Percentiles rank a stretch among this genome's conserved stretches.
Evolutionary conservation across 2,797 vertebrate species (phyloP).

Genomic region (Botia almorhae): DNA sequence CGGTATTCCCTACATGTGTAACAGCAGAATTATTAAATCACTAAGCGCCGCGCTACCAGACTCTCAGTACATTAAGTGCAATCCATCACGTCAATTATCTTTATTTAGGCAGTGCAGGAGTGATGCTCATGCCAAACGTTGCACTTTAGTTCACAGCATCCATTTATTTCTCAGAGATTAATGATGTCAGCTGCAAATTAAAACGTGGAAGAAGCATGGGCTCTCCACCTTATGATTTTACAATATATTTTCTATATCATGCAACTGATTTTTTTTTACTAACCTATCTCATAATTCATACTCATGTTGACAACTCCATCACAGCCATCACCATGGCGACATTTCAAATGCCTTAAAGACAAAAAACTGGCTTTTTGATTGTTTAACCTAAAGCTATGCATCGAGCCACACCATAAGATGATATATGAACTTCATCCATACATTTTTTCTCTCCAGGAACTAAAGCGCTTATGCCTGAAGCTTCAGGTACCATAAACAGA

Average conservation of each 20-base stretch:
- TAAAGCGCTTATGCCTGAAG: background rate
- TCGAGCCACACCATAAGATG: slow-evolving; percentile 15
- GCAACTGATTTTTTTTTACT: background rate
- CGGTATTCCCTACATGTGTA: background rate
- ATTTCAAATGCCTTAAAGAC: slow-evolving; percentile 33
- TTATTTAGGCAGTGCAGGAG: slow-evolving; percentile 29
- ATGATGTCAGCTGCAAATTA: slow-evolving; percentile 27
- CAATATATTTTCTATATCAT: slow-evolving; percentile 12
- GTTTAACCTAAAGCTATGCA: slow-evolving; percentile 40
- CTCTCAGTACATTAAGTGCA: background rate
- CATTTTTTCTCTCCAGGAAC: slow-evolving; percentile 26
- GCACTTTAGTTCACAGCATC: slow-evolving; percentile 27
- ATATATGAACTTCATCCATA: slow-evolving; percentile 19
- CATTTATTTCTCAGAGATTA: slow-evolving; percentile 35
- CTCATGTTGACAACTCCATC: background rate
- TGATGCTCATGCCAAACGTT: slow-evolving; percentile 26
- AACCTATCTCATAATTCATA: background rate
- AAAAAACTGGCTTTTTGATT: slow-evolving; percentile 6
- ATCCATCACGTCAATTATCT: slow-evolving; percentile 42
- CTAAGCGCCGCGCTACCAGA: slow-evolving; percentile 1
- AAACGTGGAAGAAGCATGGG: slow-evolving; percentile 22
- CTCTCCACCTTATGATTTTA: slow-evolving; percentile 23
- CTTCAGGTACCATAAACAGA: background rate
- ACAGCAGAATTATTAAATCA: background rate
- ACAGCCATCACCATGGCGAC: slow-evolving; percentile 24